A percentile compares a stretch with the other conserved stretches of the same genome.
These are phyloP conservation scores for Aeoliscus strigatus DNA, from an alignment of 2,797 vertebrate genomes.

Conservation along the genomic window DNA sequence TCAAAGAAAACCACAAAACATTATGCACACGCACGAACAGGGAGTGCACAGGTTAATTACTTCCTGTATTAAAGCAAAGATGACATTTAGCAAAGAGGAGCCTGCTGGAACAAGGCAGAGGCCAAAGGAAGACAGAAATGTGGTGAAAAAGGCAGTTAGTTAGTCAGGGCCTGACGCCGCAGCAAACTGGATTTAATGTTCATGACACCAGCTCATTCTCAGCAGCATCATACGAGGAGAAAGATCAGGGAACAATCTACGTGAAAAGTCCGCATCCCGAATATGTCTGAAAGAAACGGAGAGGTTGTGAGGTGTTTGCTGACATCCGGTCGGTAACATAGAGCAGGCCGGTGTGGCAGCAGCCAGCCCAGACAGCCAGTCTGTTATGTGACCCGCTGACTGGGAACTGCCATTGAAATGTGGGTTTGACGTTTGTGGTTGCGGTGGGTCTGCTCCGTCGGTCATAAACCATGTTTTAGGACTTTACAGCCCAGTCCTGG, in stretches of 20 bases:
- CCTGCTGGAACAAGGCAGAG: slow-evolving; percentile 24
- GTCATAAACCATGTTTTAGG: slow-evolving; percentile 26
- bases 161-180: slow-evolving; percentile 7
- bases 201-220: too few species aligned
- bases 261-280: too few species aligned
- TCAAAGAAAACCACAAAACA: too few species aligned
- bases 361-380: slow-evolving; percentile 40
- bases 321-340: slow-evolving; percentile 25
- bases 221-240: too few species aligned
- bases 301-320: too few species aligned
- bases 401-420: slow-evolving; percentile 37
- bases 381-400: slow-evolving; percentile 49
- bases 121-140: slow-evolving; percentile 16
- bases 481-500: slow-evolving; percentile 2
- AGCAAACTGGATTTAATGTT: too few species aligned
- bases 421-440: slow-evolving; percentile 41
- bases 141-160: slow-evolving; percentile 12
- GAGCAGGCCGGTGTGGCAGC: slow-evolving; percentile 30
- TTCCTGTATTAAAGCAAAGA: slow-evolving; percentile 36
- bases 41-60: slow-evolving; percentile 19
- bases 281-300: too few species aligned
- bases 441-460: slow-evolving; percentile 24
- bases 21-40: neutral
- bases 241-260: too few species aligned
- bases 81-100: slow-evolving; percentile 38